A percentile compares a stretch with the other conserved stretches of the same genome.
Conservation (phyloP, 2,113 vertebrate species). For the Phainopepla nitens region DNA sequence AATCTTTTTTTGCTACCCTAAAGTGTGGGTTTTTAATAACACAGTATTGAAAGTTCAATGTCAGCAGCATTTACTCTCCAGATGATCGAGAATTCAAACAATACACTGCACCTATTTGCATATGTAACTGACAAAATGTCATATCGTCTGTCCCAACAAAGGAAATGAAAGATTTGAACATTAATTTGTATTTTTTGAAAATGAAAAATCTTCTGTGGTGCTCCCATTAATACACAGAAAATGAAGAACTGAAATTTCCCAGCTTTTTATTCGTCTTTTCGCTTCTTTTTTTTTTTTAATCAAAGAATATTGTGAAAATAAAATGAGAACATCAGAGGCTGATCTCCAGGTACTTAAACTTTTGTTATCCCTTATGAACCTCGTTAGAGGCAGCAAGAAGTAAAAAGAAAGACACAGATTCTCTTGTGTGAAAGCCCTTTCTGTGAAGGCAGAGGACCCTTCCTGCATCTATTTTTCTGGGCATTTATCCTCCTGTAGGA, state of each 20-base stretch:
- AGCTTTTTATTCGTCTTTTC: background rate
- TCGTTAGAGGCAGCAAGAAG: background rate
- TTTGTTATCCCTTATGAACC: background rate
- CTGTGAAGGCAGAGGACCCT: background rate
- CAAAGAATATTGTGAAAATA: constrained; percentile 20
- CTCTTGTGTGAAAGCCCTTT: background rate
- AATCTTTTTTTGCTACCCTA: background rate
- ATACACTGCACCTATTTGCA: background rate
- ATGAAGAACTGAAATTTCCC: background rate
- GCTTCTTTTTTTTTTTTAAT: background rate
- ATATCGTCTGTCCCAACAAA: constrained; percentile 5
- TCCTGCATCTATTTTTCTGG: background rate
- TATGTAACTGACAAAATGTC: constrained; percentile 1
- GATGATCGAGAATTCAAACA: background rate
- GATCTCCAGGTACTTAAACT: background rate
- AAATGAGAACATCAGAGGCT: background rate
- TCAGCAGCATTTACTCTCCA: background rate
- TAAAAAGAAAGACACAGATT: background rate
- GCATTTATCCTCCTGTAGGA: background rate
- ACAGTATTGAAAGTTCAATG: background rate
- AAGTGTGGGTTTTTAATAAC: background rate
- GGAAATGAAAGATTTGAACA: background rate
- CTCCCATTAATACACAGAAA: background rate
- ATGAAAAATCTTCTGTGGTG: background rate
- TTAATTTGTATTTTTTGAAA: background rate